Evolutionary conservation across 92 coral and sea anemone species (phyloP).

Genomic region (Epizoanthus scotinus): DNA sequence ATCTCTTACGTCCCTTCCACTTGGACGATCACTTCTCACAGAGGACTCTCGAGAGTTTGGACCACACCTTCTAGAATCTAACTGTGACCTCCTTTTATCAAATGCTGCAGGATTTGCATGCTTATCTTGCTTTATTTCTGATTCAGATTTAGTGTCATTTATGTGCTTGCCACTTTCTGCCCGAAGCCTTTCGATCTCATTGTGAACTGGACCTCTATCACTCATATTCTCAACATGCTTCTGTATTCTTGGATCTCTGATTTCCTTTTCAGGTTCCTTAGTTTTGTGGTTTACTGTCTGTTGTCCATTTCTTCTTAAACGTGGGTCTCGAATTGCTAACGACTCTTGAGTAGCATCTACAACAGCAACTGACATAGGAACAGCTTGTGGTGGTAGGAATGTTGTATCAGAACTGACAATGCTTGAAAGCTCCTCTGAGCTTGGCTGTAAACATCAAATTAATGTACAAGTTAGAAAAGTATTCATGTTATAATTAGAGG

Average conservation of each 20-base stretch:
- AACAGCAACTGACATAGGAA: conserved; percentile 49
- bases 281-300: conserved; percentile 35
- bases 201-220: conserved; percentile 25
- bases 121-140: conserved; percentile 4
- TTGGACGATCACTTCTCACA: background rate
- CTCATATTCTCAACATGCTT: conserved; percentile 16
- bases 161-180: background rate
- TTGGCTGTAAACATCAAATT: conserved; percentile 16
- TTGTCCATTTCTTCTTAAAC: conserved; percentile 72
- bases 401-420: background rate
- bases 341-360: conserved; percentile 39
- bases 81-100: conserved; percentile 15
- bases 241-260: conserved; percentile 16
- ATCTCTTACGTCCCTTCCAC: conserved; percentile 3
- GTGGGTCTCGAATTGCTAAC: conserved; percentile 68
- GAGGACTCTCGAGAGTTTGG: background rate
- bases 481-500: too few species aligned
- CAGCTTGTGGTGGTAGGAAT: conserved; percentile 34
- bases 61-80: conserved; percentile 14
- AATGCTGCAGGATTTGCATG: background rate
- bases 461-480: background rate
- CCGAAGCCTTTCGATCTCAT: background rate
- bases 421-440: conserved; percentile 13
- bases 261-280: conserved; percentile 26
- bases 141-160: conserved; percentile 8